Base-by-base conservation (phyloP, 2,113 vertebrate genomes). In the Peromyscus californicus region DNA sequence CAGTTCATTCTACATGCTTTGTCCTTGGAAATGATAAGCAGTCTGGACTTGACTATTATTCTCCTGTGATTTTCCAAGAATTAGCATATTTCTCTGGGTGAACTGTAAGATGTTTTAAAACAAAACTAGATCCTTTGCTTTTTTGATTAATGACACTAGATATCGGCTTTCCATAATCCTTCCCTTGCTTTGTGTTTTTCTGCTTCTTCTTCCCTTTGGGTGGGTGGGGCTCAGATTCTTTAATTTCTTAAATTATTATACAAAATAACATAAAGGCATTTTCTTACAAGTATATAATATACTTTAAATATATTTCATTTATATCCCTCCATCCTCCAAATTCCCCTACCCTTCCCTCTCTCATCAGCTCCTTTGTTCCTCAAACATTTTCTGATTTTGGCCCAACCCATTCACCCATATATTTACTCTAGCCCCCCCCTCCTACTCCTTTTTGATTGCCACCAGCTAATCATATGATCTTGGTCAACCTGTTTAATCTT, bases 31-130 rank as follows among this genome's bases (percentile, higher is more conserved):
- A 90, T 75, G 78, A 95, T 39, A 42, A 6, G 74, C 17, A 84
- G 31, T 91, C 93, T 61, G 45, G 4, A 94, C 59, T 85, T 94
- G 94, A 79, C 42, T 90, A 79, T 79, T 70, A 67, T 65, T 51
- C 26, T 45, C 70, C 80, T 82, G 78, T n/a, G 33, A 33, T 90
- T 80, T 94, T 67, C 75, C 33, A 96, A 90, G 39, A 74, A 57
- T 94, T 90, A 0, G 54, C 45, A 72, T 54, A 61, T 90, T 94
- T 87, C 74, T 86, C 26, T 70, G 61, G 83, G 26, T 94, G 72
- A 97, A 96, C 63, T 82, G 11, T 45, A 97, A 97, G n/a, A 48
- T 69, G 29, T 88, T 93, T 31, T 83, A 94, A 85, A 65, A 95
- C 4, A 88, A 63, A 42, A 59, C 57, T 61, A 85, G 11, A 1